Percentiles rank a stretch among this genome's conserved stretches.
phyloP scores from a whole-genome alignment of 2,888 invertebrate genomes.

The Machimus atricapillus region DNA sequence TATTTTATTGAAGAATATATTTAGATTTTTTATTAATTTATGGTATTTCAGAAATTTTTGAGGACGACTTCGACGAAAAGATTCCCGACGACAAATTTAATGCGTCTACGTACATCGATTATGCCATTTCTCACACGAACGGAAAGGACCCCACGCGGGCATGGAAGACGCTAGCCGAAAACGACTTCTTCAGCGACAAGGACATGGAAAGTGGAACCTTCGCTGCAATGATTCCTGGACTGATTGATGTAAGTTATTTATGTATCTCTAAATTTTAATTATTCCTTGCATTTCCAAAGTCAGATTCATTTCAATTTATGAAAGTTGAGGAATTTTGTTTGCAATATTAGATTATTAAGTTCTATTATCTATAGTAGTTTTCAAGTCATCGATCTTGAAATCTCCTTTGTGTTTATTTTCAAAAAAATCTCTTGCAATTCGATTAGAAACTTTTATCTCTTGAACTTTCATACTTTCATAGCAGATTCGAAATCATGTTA shows the following conservation, averaged over 20 bases:
- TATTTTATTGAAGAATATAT: neutral
- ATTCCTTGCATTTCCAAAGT: too few relatives aligned
- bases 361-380: too few relatives aligned
- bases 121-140: constrained; percentile 56
- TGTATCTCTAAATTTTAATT: too few relatives aligned
- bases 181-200: constrained; percentile 54
- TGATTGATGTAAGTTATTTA: constrained; percentile 62
- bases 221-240: constrained; percentile 61
- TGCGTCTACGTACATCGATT: constrained; percentile 55
- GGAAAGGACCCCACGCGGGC: constrained; percentile 56
- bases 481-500: too few relatives aligned
- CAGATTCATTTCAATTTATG: too few relatives aligned
- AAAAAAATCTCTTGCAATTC: too few relatives aligned
- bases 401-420: neutral
- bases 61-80: constrained; percentile 57
- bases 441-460: too few relatives aligned
- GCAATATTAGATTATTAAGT: too few relatives aligned
- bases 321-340: too few relatives aligned
- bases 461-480: neutral
- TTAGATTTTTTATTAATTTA: neutral
- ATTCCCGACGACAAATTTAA: constrained; percentile 53
- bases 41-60: constrained; percentile 53
- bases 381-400: too few relatives aligned
- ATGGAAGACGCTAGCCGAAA: constrained; percentile 56
- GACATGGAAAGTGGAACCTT: constrained; percentile 62